These are phyloP conservation scores for Caenorhabditis virilis DNA, from an alignment of 2,888 invertebrate genomes.

Conservation along the genomic window DNA sequence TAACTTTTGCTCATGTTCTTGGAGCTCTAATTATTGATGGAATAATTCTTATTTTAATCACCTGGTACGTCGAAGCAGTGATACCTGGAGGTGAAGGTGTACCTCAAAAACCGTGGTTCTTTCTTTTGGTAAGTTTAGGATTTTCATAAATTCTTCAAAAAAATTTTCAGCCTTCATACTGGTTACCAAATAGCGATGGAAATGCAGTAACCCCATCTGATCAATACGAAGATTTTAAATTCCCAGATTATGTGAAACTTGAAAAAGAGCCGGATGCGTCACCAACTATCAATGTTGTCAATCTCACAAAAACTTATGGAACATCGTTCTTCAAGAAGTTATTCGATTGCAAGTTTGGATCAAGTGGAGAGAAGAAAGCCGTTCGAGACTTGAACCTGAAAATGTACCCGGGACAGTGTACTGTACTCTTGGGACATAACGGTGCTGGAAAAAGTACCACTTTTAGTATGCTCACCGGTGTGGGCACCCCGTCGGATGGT, in stretches of 20 bases:
- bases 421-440: constrained; percentile 79
- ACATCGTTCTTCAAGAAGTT: constrained; percentile 59
- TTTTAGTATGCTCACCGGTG: constrained; percentile 85
- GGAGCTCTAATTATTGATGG: constrained; percentile 55
- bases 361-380: constrained; percentile 70
- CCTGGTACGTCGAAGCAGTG: constrained; percentile 85
- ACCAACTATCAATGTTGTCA: constrained; percentile 50
- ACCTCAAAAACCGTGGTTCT: constrained; percentile 80
- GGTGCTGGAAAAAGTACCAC: constrained; percentile 90
- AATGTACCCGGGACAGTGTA: constrained; percentile 80
- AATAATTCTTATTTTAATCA: constrained; percentile 77
- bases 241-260: constrained; percentile 16
- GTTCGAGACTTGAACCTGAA: constrained; percentile 77
- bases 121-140: constrained; percentile 72
- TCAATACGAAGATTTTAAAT: constrained; percentile 9
- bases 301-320: constrained; percentile 58
- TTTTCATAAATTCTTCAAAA: not conserved
- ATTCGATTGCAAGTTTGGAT: constrained; percentile 60
- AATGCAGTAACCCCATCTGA: constrained; percentile 13
- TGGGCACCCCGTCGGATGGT: constrained; percentile 50
- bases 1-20: constrained; percentile 55
- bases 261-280: constrained; percentile 37
- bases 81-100: constrained; percentile 82
- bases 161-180: constrained; percentile 55
- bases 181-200: constrained; percentile 49